Base-by-base conservation (phyloP, 1,140 invertebrate species). In the Listronotus bonariensis region DNA sequence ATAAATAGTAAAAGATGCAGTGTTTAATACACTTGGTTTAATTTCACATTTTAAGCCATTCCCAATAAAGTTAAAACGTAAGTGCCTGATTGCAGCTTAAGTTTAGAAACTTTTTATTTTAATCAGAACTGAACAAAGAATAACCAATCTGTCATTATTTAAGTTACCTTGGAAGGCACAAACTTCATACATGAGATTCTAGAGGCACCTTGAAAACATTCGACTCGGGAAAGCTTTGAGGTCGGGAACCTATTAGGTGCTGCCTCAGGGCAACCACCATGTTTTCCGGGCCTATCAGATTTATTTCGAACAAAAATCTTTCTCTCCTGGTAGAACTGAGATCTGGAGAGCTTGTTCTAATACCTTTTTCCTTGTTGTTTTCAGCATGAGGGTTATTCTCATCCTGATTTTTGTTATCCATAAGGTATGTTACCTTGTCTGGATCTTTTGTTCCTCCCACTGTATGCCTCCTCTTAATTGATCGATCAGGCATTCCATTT, bases 361-460 rank as follows among this genome's bases (percentile, higher is more conserved):
- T 68, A 45, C 83, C 80, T 51, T 81, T 82, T 67, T 81, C 79
- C 59, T 79, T 78, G 32, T 72, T 77, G 58, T 81, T 77, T 76
- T 79, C 79, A 67, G 80, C 76, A 69, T 82, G 81, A 67, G 84
- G 71, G 71, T 81, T 74, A 68, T 84, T 80, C 40, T 82, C 80
- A 56, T 82, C 79, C 55, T 84, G 80, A 32, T 83, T 66, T 58
- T 83, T 80, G 65, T 83, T 85, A 57, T 84, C 84, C 52, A 68
- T 57, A 59, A 83, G 72, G 82, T 82, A 88, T 52, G 79, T 83
- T 49, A 88, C 81, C 69, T 89, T 88, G 71, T 89, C 88, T 31
- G 88, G 91, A 76, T 96, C 92, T 75, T 93, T 91, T 0, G 90
- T 92, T 14, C 93, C 93, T 32, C 93, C 93, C 0, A 96, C 92